These are phyloP conservation scores for Pogonognathellus flavescens DNA, from an alignment of 1,140 invertebrate species.

Conservation along the genomic window DNA sequence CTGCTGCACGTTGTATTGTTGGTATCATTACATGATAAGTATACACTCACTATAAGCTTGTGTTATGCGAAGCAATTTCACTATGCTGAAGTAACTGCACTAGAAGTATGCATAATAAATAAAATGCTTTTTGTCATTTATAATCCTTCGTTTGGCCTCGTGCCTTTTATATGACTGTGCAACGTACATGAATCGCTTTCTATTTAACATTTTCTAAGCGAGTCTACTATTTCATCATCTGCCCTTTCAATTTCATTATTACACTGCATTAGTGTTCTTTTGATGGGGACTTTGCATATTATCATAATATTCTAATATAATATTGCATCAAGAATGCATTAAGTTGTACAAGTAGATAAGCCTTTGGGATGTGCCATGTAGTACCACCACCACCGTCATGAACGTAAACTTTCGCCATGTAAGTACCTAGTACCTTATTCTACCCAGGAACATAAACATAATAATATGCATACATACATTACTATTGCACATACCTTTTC, in stretches of 20 bases:
- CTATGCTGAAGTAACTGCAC: no score
- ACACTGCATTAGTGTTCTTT: constrained; percentile 45
- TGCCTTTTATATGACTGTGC: constrained; percentile 3
- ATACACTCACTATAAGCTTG: background rate
- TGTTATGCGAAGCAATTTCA: no score
- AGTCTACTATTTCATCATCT: constrained; percentile 49
- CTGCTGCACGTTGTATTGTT: background rate
- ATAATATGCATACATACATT: background rate
- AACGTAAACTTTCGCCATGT: no score
- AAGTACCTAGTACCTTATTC: no score
- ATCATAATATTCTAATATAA: constrained; percentile 19
- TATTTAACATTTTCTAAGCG: constrained; percentile 47
- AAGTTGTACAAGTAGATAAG: constrained; percentile 23
- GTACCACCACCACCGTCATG: background rate
- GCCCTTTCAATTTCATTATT: constrained; percentile 39
- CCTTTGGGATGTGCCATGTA: background rate
- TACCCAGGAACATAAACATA: no score
- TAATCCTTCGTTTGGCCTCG: constrained; percentile 27
- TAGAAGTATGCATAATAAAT: constrained; percentile 15
- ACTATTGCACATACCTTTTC: constrained; percentile 6
- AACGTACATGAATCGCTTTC: constrained; percentile 35
- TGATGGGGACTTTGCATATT: constrained; percentile 24
- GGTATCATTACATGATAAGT: constrained; percentile 8
- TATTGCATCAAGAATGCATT: constrained; percentile 24
- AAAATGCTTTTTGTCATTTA: constrained; percentile 35